Percentiles rank a stretch among this genome's conserved stretches.
phyloP scores from a whole-genome alignment of 2,113 vertebrate species.

The Sebastes fasciatus region DNA sequence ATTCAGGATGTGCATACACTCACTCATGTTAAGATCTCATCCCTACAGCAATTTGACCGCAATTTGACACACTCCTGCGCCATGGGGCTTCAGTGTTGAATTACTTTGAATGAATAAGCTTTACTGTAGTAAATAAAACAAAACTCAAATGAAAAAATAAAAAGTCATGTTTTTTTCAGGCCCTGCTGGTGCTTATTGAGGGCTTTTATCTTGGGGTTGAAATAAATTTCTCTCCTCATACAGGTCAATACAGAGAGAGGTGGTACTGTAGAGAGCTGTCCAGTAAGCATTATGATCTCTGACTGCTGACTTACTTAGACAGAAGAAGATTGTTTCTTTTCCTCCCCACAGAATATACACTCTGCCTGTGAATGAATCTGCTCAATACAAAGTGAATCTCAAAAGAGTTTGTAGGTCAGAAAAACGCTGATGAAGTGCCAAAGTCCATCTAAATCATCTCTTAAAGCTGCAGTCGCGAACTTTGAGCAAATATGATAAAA shows the following conservation, averaged over 20 bases:
- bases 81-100: neutral
- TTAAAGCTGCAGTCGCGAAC: no score
- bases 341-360: neutral
- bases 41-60: neutral
- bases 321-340: neutral
- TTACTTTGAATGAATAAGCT: neutral
- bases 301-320: neutral
- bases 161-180: neutral
- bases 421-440: conserved; percentile 12
- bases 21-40: neutral
- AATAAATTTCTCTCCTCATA: no score
- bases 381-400: conserved; percentile 13
- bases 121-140: neutral
- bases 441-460: conserved; percentile 21
- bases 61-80: neutral
- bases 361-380: conserved; percentile 20
- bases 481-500: no score
- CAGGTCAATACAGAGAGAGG: neutral
- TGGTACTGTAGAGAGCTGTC: neutral
- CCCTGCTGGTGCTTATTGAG: no score
- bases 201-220: neutral
- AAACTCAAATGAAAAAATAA: neutral
- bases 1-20: neutral
- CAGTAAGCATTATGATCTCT: neutral
- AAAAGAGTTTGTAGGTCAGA: neutral